These are phyloP conservation scores for Sialia sialis DNA, from an alignment of 2,113 vertebrate species.

Conservation along the genomic window DNA sequence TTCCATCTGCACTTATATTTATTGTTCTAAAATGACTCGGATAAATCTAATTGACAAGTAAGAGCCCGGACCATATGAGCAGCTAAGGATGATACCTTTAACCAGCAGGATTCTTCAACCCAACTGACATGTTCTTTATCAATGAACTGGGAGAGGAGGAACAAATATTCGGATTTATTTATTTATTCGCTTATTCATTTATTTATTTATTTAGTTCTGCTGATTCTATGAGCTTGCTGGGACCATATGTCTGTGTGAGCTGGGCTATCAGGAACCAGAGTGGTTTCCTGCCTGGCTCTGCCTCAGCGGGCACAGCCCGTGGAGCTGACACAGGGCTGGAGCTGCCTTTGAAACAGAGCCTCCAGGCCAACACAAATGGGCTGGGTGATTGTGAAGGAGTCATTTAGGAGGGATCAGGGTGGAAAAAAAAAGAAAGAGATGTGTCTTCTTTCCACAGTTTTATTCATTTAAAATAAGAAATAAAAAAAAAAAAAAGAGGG, in stretches of 20 bases:
- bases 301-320: background rate
- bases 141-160: background rate
- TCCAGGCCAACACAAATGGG: conserved; percentile 15
- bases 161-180: background rate
- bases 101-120: conserved; percentile 26
- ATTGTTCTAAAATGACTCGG: conserved; percentile 53
- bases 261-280: background rate
- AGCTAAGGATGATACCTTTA: conserved; percentile 53
- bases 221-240: background rate
- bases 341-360: background rate
- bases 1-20: conserved; percentile 60
- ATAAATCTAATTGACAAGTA: conserved; percentile 56
- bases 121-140: background rate
- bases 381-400: background rate
- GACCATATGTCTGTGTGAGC: conserved; percentile 26
- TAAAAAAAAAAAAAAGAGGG: accelerated
- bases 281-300: background rate
- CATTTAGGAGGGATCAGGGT: too few relatives aligned
- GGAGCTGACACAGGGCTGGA: background rate
- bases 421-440: background rate
- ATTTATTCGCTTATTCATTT: too few relatives aligned
- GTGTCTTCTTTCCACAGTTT: background rate
- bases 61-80: conserved; percentile 37
- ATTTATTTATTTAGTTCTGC: background rate
- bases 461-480: background rate